These are phyloP conservation scores for Sphaerophoria taeniata DNA, from an alignment of 2,888 invertebrate species.

Conservation along the genomic window DNA sequence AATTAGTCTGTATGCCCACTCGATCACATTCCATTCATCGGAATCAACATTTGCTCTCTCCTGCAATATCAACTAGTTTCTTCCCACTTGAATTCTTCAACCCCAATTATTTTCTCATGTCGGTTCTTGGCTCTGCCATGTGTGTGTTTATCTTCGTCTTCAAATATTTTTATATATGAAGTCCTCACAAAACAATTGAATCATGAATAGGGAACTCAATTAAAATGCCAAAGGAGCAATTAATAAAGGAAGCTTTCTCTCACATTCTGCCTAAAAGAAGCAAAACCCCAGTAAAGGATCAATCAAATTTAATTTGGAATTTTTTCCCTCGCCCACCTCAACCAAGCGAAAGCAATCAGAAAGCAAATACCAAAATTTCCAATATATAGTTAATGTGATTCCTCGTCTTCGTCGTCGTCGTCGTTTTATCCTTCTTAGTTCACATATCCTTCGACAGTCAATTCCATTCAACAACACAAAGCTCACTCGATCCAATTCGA, in stretches of 20 bases:
- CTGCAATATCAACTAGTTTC: neutral
- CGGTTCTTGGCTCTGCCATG: neutral
- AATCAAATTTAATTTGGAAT: constrained; percentile 52
- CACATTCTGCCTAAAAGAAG: neutral
- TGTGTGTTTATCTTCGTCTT: constrained; percentile 38
- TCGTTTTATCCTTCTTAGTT: constrained; percentile 1
- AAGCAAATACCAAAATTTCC: constrained; percentile 13
- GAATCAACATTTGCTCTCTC: neutral
- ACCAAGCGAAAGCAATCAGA: neutral
- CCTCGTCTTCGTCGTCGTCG: neutral
- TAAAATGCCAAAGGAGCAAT: constrained; percentile 61
- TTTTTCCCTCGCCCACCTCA: neutral
- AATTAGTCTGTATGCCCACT: constrained; percentile 14
- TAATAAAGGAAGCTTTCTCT: constrained; percentile 34
- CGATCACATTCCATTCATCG: constrained; percentile 7
- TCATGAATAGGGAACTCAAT: constrained; percentile 57
- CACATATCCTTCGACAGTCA: constrained; percentile 18
- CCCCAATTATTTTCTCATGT: constrained; percentile 44
- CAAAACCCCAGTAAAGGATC: constrained; percentile 29
- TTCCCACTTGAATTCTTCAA: constrained; percentile 1
- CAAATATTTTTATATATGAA: constrained; percentile 22
- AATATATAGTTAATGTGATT: constrained; percentile 4
- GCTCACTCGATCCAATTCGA: constrained; percentile 46
- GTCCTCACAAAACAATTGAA: constrained; percentile 28
- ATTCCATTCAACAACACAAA: constrained; percentile 6